These are phyloP conservation scores for Papilio demoleus DNA, from an alignment of 2,888 invertebrate genomes.

Conservation along the genomic window DNA sequence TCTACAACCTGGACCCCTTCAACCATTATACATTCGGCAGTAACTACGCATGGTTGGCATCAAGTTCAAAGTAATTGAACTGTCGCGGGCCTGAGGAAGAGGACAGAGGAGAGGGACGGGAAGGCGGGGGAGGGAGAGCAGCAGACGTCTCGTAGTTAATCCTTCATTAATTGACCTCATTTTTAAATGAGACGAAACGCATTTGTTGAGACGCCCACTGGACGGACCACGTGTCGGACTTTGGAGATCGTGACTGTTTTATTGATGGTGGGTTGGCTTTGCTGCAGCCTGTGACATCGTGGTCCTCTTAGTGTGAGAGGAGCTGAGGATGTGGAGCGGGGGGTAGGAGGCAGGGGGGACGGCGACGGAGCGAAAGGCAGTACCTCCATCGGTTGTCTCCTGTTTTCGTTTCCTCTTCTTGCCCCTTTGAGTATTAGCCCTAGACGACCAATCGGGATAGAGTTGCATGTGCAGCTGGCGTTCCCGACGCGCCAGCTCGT, in stretches of 20 bases:
- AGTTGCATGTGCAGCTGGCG: slow-evolving; percentile 99
- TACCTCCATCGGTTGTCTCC: slow-evolving; percentile 98
- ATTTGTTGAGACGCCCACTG: slow-evolving; percentile 63
- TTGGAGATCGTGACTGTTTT: slow-evolving; percentile 55
- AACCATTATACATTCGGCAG: slow-evolving; percentile 78
- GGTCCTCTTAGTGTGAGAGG: slow-evolving; percentile 43
- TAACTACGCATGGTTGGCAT: slow-evolving; percentile 66
- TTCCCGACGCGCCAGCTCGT: slow-evolving; percentile 99
- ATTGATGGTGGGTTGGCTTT: too few relatives aligned
- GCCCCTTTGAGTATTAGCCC: slow-evolving; percentile 99
- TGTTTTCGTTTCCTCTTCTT: slow-evolving; percentile 99
- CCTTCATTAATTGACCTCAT: slow-evolving; percentile 79
- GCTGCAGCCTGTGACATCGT: slow-evolving; percentile 43
- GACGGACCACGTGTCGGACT: slow-evolving; percentile 52
- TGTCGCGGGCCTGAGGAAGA: slow-evolving; percentile 56
- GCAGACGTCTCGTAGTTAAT: slow-evolving; percentile 73
- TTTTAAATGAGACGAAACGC: slow-evolving; percentile 68
- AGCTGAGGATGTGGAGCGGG: slow-evolving; percentile 43
- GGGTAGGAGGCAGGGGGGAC: slow-evolving; percentile 60
- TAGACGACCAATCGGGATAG: slow-evolving; percentile 99
- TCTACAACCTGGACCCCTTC: slow-evolving; percentile 82
- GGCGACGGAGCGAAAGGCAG: slow-evolving; percentile 80
- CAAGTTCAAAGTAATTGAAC: slow-evolving; percentile 78
- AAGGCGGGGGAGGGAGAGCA: slow-evolving; percentile 56
- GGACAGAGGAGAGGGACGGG: slow-evolving; percentile 49